Evolutionary conservation across 2,113 vertebrate species (phyloP).

Genomic region (Melanerpes formicivorus): DNA sequence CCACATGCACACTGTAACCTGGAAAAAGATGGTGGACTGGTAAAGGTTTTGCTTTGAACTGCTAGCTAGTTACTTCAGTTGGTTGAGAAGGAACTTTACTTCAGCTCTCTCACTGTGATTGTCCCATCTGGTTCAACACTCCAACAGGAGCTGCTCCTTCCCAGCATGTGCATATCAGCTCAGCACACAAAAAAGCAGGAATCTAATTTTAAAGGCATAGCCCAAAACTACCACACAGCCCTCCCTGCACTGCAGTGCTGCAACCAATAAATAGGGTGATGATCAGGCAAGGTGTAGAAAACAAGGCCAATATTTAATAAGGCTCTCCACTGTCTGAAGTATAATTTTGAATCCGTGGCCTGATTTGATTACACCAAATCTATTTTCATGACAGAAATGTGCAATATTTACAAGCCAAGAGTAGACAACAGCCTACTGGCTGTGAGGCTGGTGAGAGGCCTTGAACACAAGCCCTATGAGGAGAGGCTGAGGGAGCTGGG

Average conservation of each 20-base stretch:
- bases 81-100: background rate
- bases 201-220: background rate
- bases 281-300: background rate
- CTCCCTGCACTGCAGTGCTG: background rate
- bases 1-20: background rate
- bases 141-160: background rate
- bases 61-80: background rate
- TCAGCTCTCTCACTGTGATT: background rate
- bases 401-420: background rate
- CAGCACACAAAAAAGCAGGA: background rate
- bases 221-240: too few relatives aligned
- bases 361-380: background rate
- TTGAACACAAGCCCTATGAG: too few relatives aligned
- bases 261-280: background rate
- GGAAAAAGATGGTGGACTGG: background rate
- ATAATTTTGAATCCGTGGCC: background rate
- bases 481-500: too few relatives aligned
- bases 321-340: background rate
- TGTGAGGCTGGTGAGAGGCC: too few relatives aligned
- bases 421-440: background rate
- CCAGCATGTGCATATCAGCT: fast-evolving
- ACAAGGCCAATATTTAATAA: background rate
- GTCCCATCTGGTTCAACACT: background rate
- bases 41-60: background rate
- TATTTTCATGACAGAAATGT: background rate